These are phyloP conservation scores for Gallinago paraguaiae DNA, from an alignment of 2,113 vertebrate species.

Conservation along the genomic window DNA sequence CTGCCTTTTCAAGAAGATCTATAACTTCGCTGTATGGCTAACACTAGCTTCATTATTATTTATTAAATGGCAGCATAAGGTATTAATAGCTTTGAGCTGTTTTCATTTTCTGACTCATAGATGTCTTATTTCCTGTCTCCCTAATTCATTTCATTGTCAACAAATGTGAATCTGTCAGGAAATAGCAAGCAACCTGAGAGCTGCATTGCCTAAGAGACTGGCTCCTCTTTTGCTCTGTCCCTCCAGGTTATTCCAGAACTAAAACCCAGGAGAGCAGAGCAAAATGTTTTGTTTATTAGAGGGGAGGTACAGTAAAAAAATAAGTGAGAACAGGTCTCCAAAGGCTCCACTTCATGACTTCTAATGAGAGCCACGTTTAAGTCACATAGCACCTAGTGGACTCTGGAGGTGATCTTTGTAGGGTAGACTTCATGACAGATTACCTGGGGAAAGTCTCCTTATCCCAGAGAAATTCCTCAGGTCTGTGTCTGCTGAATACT, in stretches of 20 bases:
- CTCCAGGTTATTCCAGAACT: neutral
- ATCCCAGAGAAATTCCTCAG: neutral
- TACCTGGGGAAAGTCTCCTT: neutral
- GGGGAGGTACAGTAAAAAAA: neutral
- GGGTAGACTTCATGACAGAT: neutral
- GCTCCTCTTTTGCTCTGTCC: accelerated
- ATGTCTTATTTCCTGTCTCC: neutral
- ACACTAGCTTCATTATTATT: neutral
- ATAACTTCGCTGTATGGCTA: neutral
- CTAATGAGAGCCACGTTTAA: neutral
- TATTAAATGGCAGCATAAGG: neutral
- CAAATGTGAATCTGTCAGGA: constrained; percentile 1
- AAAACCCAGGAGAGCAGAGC: neutral
- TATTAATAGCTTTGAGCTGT: constrained; percentile 37
- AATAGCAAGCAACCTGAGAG: neutral
- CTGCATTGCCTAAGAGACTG: neutral
- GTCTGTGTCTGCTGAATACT: neutral
- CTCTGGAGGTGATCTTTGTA: neutral
- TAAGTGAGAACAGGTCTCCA: neutral
- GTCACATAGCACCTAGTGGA: neutral
- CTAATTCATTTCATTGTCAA: constrained; percentile 21
- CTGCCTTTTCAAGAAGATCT: neutral
- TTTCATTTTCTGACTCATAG: constrained; percentile 29
- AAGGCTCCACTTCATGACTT: neutral
- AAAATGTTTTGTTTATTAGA: neutral